Evolutionary conservation across 2,888 invertebrate genomes (phyloP), one percentile per base, ranked within the genome.

Genomic region (Peribatodes rhomboidaria): DNA sequence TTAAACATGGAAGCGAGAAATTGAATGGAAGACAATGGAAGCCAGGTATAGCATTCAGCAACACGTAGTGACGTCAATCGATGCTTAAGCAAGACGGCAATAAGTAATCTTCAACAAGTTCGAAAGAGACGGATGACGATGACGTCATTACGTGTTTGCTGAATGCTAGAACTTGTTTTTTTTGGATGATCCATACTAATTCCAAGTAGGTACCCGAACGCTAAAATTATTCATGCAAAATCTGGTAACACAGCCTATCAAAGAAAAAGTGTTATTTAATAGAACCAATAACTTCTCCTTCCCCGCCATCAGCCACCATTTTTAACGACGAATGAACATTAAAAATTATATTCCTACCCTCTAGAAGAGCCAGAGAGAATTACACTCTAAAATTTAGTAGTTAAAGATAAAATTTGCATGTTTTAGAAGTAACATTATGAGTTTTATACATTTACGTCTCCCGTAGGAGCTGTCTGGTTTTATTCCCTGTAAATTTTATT

Each of bases 191-290:
- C n/a, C n/a, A n/a, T n/a, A n/a, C n/a, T n/a, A n/a, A n/a, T n/a
- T n/a, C n/a, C n/a, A n/a, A n/a, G n/a, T n/a, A n/a, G n/a, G n/a
- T n/a, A n/a, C n/a, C n/a, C n/a, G 6, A 13, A 46, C n/a, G 22
- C 4, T 31, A 37, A 20, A 56, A 10, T 44, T 66, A 75, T 68
- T 67, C 57, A 57, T 68, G 65, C 60, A 59, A 55, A 70, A 62
- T 68, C 70, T 64, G 58, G 61, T 66, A 56, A 54, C 52, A 27
- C 49, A 63, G 64, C 37, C 71, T 66, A 72, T 76, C 68, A 67
- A 67, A 64, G 70, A 65, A 62, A 80, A 82, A 83, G 81, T 80
- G 78, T 81, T 79, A 77, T 82, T 80, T 82, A 82, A 83, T 83
- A 83, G 73, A 59, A 64, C 72, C 76, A 72, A 79, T 81, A 72